Percentiles rank a stretch among this genome's conserved stretches.
These are phyloP conservation scores for Leptodirus hochenwartii DNA, from an alignment of 2,888 invertebrate genomes.

Conservation along the genomic window DNA sequence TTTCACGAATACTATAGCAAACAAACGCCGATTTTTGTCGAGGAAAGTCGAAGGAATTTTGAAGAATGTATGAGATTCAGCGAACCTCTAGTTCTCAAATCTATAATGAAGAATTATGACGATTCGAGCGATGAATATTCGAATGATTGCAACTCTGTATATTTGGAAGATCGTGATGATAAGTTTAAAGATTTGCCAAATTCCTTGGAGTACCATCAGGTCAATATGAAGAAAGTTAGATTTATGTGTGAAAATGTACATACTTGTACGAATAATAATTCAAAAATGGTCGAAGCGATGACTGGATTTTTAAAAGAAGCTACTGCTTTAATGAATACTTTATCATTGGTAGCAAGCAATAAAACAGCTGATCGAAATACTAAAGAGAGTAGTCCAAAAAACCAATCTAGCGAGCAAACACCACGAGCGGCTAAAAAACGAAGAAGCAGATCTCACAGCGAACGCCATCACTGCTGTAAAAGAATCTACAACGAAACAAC, in stretches of 20 bases:
- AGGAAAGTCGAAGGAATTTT: slow-evolving; percentile 1
- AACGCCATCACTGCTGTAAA: too few relatives aligned
- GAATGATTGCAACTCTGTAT: slow-evolving; percentile 8
- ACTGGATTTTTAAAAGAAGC: slow-evolving; percentile 27
- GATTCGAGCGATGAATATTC: slow-evolving; percentile 5
- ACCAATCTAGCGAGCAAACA: too few relatives aligned
- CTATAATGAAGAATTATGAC: slow-evolving; percentile 16
- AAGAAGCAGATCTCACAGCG: neutral
- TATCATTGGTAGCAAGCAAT: slow-evolving; percentile 18
- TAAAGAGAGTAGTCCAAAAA: too few relatives aligned
- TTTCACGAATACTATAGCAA: slow-evolving; percentile 5
- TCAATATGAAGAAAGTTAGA: slow-evolving; percentile 19
- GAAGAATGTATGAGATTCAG: too few relatives aligned
- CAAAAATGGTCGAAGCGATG: slow-evolving; percentile 23
- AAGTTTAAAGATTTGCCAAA: slow-evolving; percentile 15
- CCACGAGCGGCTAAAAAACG: too few relatives aligned
- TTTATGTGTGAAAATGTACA: slow-evolving; percentile 12
- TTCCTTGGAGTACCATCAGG: slow-evolving; percentile 18
- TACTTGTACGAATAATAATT: slow-evolving; percentile 12
- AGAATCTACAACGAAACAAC: too few relatives aligned
- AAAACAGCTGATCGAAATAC: too few relatives aligned
- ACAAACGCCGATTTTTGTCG: neutral
- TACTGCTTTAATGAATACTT: slow-evolving; percentile 23
- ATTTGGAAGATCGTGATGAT: slow-evolving; percentile 8
- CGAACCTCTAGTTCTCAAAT: slow-evolving; percentile 19